phyloP scores from a whole-genome alignment of 2,888 invertebrate species.

The Andrena dorsata region DNA sequence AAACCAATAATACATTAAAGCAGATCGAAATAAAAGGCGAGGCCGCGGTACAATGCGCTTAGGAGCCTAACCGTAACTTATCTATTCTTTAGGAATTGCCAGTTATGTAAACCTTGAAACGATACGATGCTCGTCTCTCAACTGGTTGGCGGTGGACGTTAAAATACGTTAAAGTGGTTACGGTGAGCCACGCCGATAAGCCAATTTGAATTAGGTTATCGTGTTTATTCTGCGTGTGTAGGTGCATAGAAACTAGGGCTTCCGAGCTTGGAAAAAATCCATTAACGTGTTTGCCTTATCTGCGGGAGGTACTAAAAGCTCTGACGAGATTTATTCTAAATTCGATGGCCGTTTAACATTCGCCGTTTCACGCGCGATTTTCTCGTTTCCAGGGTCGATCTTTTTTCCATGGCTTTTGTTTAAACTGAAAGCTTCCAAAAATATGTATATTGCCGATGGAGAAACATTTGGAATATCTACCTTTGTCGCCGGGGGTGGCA shows the following conservation, averaged over 20 bases:
- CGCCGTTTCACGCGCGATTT: not conserved
- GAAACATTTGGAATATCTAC: conserved; percentile 12
- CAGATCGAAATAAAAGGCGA: no score
- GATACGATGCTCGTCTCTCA: conserved; percentile 10
- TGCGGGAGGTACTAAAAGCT: conserved; percentile 47
- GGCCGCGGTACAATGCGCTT: no score
- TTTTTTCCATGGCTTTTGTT: not conserved
- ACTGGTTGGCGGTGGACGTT: not conserved
- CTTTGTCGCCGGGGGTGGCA: not conserved
- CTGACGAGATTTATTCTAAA: conserved; percentile 56
- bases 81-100: conserved; percentile 5
- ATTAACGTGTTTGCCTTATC: conserved; percentile 58
- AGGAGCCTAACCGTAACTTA: no score
- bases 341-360: conserved; percentile 47
- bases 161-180: conserved; percentile 42
- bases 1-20: no score
- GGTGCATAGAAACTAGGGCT: conserved; percentile 15
- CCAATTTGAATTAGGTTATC: conserved; percentile 56
- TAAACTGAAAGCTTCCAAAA: not conserved
- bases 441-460: not conserved
- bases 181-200: conserved; percentile 51
- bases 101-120: conserved; percentile 34
- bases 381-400: not conserved
- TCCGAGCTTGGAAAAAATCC: conserved; percentile 46
- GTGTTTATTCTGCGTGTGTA: conserved; percentile 27